A percentile compares a stretch with the other conserved stretches of the same genome.
Evolutionary conservation across 2,113 vertebrate genomes (phyloP).

Genomic region (Tamias sibiricus): DNA sequence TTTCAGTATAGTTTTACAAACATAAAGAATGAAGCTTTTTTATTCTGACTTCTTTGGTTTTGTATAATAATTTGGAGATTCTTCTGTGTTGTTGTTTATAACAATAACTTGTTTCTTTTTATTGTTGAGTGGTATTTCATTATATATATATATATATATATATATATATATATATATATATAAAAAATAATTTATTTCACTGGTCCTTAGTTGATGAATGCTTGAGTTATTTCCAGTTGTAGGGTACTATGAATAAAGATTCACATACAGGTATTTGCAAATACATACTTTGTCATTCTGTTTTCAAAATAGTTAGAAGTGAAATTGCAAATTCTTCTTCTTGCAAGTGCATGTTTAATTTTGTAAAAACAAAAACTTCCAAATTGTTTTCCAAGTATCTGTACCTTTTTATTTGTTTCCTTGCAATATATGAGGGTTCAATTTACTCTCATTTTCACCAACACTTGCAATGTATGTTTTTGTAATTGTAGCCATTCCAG

Average conservation of each 20-base stretch:
- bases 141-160: too few relatives aligned
- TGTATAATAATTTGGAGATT: background rate
- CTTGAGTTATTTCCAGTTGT: background rate
- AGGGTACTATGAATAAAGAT: background rate
- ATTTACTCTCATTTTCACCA: background rate
- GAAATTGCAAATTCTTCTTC: background rate
- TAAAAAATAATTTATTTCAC: background rate
- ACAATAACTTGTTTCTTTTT: background rate
- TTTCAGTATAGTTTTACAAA: background rate
- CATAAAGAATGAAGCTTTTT: background rate
- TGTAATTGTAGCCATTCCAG: background rate
- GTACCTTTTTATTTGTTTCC: too few relatives aligned
- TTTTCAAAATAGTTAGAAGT: background rate
- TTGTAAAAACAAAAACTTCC: background rate
- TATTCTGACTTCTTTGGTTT: background rate
- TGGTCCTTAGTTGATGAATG: background rate
- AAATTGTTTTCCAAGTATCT: background rate
- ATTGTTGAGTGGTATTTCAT: background rate
- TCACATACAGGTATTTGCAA: background rate
- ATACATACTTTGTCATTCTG: background rate
- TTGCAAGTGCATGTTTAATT: background rate
- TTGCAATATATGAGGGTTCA: background rate
- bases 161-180: too few relatives aligned
- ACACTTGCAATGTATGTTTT: background rate
- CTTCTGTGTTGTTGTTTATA: background rate